Evolutionary conservation across 2,113 vertebrate species (phyloP).

Genomic region (Protomyctophum bolini): DNA sequence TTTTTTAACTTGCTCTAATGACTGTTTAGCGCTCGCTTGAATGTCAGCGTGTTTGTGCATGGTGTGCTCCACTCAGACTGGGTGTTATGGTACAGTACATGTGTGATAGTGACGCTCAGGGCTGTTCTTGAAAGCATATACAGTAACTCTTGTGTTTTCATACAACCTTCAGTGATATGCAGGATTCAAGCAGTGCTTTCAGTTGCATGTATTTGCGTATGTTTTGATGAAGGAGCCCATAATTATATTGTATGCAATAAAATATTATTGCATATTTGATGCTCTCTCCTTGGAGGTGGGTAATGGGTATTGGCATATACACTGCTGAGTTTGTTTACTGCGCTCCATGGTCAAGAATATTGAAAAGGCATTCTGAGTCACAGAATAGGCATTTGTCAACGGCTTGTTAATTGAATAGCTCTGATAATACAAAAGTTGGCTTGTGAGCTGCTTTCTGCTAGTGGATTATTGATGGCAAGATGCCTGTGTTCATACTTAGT

Average conservation of each 20-base stretch:
- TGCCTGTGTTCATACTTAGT: neutral
- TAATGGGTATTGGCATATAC: too few relatives aligned
- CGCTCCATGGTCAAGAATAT: too few relatives aligned
- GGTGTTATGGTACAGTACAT: conserved; percentile 2
- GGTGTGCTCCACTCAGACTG: conserved; percentile 5
- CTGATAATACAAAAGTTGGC: conserved; percentile 25
- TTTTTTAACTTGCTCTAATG: neutral
- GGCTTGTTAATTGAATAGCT: conserved; percentile 38
- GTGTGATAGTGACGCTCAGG: neutral
- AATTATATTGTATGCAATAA: too few relatives aligned
- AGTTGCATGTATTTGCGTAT: too few relatives aligned
- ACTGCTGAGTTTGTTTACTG: too few relatives aligned
- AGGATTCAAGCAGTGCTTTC: neutral
- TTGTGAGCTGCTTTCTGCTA: conserved; percentile 26
- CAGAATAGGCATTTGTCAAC: conserved; percentile 19
- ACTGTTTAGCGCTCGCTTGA: conserved; percentile 5
- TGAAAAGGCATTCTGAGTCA: too few relatives aligned
- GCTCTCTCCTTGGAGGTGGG: too few relatives aligned
- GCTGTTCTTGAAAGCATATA: neutral
- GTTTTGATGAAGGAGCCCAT: too few relatives aligned
- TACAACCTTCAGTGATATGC: neutral
- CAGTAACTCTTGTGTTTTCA: neutral
- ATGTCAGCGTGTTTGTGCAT: neutral
- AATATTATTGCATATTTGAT: too few relatives aligned
- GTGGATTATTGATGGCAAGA: conserved; percentile 32